phyloP scores from a whole-genome alignment of 1,140 invertebrate species.

The Linepithema humile region DNA sequence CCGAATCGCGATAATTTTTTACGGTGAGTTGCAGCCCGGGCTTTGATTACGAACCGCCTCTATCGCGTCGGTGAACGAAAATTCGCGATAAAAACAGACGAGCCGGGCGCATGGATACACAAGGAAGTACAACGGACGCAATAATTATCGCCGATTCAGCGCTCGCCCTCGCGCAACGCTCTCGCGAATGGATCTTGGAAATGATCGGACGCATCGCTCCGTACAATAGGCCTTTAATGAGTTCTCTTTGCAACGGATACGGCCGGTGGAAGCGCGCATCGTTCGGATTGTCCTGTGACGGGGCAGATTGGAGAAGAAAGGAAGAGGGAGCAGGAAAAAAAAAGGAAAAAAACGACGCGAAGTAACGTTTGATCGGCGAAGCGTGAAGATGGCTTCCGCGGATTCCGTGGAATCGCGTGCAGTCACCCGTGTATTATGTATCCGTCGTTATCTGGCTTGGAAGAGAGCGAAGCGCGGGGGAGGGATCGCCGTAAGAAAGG shows the following conservation, averaged over 20 bases:
- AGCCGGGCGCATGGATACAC: neutral
- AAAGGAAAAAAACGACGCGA: slow-evolving; percentile 30
- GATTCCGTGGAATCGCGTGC: slow-evolving; percentile 60
- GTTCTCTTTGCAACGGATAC: slow-evolving; percentile 38
- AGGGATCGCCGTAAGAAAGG: slow-evolving; percentile 18
- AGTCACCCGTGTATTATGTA: slow-evolving; percentile 63
- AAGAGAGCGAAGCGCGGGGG: neutral
- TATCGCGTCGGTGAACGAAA: neutral
- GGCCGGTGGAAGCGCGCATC: neutral
- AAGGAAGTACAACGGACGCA: neutral
- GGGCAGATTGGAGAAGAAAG: neutral
- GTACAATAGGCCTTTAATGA: slow-evolving; percentile 56
- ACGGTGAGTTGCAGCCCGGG: neutral
- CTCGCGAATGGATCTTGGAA: neutral
- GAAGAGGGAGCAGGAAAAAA: neutral
- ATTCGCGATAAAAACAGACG: neutral
- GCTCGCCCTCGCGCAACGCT: neutral
- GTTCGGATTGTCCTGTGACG: neutral
- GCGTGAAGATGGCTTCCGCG: slow-evolving; percentile 61
- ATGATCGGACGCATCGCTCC: slow-evolving; percentile 3
- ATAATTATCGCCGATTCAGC: slow-evolving; percentile 52
- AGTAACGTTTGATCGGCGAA: slow-evolving; percentile 58
- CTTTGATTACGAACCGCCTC: neutral
- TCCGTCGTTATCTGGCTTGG: slow-evolving; percentile 57
- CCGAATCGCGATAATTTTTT: neutral